phyloP scores from a whole-genome alignment of 2,888 invertebrate species.

The Cerceris ruficornis region DNA sequence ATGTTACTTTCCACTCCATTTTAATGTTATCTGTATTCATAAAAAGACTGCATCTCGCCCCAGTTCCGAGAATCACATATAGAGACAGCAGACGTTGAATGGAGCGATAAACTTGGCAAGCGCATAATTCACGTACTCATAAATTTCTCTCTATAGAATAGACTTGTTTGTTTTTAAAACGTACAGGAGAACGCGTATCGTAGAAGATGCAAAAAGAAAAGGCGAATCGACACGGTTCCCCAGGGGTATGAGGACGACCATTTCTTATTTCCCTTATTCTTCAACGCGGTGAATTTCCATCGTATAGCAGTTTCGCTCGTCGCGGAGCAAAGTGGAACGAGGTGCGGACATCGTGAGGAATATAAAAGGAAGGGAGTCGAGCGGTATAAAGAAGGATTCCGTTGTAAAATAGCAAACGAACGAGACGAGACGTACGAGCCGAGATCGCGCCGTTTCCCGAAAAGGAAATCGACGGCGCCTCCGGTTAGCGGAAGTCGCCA shows the following conservation, averaged over 20 bases:
- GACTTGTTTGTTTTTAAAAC: too few relatives aligned
- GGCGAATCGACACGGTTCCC: slow-evolving; percentile 36
- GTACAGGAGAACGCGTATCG: neutral
- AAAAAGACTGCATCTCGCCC: too few relatives aligned
- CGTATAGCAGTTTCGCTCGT: slow-evolving; percentile 41
- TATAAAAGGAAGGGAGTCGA: slow-evolving; percentile 2
- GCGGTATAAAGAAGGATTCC: slow-evolving; percentile 4
- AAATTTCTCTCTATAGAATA: too few relatives aligned
- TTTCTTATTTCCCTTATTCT: slow-evolving; percentile 46
- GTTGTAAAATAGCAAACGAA: slow-evolving; percentile 48
- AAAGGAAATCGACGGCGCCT: slow-evolving; percentile 54
- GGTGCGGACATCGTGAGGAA: slow-evolving; percentile 28
- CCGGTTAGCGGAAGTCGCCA: slow-evolving; percentile 43
- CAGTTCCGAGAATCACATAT: too few relatives aligned
- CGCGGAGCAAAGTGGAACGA: slow-evolving; percentile 51
- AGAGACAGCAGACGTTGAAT: too few relatives aligned
- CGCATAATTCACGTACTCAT: too few relatives aligned
- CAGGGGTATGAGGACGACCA: slow-evolving; percentile 39
- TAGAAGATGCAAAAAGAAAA: slow-evolving; percentile 8
- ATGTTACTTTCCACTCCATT: too few relatives aligned
- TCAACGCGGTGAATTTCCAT: slow-evolving; percentile 39
- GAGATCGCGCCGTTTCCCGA: slow-evolving; percentile 36
- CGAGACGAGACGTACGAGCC: slow-evolving; percentile 38
- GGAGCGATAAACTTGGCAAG: too few relatives aligned
- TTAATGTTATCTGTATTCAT: too few relatives aligned